phyloP scores from a whole-genome alignment of 2,888 invertebrate species.

The Lasioglossum pauxillum region DNA sequence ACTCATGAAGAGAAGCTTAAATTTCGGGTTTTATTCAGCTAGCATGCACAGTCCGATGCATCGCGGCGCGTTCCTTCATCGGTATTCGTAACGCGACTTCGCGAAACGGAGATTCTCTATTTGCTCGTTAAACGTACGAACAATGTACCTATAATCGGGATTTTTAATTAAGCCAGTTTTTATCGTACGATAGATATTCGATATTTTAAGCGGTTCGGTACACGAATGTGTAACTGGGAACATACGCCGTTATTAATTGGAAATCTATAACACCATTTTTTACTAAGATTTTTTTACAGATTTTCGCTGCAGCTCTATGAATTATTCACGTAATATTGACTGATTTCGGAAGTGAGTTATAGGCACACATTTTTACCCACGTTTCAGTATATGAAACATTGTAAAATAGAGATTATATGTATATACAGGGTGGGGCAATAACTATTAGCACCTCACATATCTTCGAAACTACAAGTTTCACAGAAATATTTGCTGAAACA shows the following conservation, averaged over 20 bases:
- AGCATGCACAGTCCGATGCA: not conserved
- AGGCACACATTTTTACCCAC: not conserved
- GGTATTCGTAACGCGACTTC: not conserved
- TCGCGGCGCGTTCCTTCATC: not conserved
- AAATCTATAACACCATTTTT: not conserved
- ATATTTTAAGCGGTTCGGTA: not conserved
- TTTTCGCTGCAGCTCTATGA: not conserved
- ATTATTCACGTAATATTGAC: not conserved
- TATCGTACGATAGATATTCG: not conserved
- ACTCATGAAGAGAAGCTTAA: not conserved
- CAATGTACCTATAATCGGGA: not conserved
- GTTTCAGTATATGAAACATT: not conserved
- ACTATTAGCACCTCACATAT: no score
- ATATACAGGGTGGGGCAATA: no score
- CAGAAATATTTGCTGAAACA: no score
- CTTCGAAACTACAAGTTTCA: no score
- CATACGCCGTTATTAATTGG: not conserved
- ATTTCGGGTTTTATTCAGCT: not conserved
- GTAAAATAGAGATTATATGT: not conserved
- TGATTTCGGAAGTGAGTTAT: not conserved
- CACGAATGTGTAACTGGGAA: not conserved
- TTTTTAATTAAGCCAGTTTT: conserved; percentile 8
- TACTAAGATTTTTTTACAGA: not conserved
- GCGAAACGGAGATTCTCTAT: not conserved
- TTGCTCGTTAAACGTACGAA: not conserved